Evolutionary conservation across 1,140 invertebrate genomes (phyloP), one percentile per base, ranked within the genome.

Genomic region (Frieseomelitta varia): DNA sequence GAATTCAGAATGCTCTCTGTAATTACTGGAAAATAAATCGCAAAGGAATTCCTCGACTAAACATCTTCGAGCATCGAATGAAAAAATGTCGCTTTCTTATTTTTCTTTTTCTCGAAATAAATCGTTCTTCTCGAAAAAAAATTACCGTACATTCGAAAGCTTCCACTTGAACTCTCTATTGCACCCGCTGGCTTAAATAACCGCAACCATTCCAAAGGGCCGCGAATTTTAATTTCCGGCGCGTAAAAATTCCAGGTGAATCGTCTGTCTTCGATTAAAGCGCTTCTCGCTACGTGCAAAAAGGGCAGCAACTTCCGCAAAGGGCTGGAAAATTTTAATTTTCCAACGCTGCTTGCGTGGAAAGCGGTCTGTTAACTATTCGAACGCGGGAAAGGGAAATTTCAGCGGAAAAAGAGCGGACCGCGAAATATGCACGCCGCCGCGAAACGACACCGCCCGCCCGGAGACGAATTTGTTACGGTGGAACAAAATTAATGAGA

Each of bases 401-500:
- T 63, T 24, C 34, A 53, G 47, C n/a, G 12, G n/a, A 61, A 73
- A 73, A 55, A 14, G 12, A 39, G 4, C 21, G 24, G 34, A 21
- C 21, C 55, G 12, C 79, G 79, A 81, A 47, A 4, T 14, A 27
- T 27, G 12, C 51, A 27, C 30, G 15, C 8, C 24, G 24, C 56
- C 56, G 51, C 19, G 47, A 24, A 53, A 78, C 63, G 34, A 34
- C 58, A 51, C 65, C 39, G 53, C 34, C 15, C 6, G 58, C 34
- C 6, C 34, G 63, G 53, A 68, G 30, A 69, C 53, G 51, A 15
- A 82, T 82, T 82, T 76, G 80, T 74, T 56, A 69, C 51, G n/a
- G 27, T 8, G 63, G 39, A 34, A 11, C 30, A 58, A 78, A 47
- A 84, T 79, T 84, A 84, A 84, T 71, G 75, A 84, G 81, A 71